Evolutionary conservation across 2,888 invertebrate species (phyloP).

Genomic region (Orthosia gracilis): DNA sequence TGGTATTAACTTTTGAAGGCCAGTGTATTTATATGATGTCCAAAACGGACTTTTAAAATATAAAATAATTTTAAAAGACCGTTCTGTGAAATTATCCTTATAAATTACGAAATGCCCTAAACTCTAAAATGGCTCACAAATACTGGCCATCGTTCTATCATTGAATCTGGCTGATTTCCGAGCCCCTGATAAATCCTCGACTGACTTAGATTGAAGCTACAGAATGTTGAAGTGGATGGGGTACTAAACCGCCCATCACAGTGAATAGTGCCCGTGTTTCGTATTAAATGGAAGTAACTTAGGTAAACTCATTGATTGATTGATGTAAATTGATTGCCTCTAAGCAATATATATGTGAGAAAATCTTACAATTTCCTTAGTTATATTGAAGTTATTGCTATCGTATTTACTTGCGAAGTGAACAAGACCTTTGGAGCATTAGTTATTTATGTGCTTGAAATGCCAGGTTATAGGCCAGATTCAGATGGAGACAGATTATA

Average conservation of each 20-base stretch:
- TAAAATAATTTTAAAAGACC: too few species aligned
- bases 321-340: constrained; percentile 76
- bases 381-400: constrained; percentile 14
- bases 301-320: constrained; percentile 73
- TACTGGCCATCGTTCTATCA: background rate
- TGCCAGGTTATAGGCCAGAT: background rate
- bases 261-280: constrained; percentile 73
- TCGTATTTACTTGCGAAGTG: constrained; percentile 23
- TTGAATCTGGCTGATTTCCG: constrained; percentile 35
- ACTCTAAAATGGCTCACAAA: background rate
- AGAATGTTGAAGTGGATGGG: constrained; percentile 66
- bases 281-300: constrained; percentile 74
- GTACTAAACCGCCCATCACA: constrained; percentile 70
- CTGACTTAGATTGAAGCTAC: constrained; percentile 75
- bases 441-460: constrained; percentile 1
- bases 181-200: constrained; percentile 52
- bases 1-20: too few species aligned
- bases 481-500: background rate
- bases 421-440: background rate
- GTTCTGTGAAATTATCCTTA: too few species aligned
- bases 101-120: background rate
- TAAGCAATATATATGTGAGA: constrained; percentile 65
- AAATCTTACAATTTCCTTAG: constrained; percentile 54
- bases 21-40: too few species aligned
- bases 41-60: too few species aligned